Evolutionary conservation across 2,113 vertebrate species (phyloP), one percentile per base, ranked within the genome.

Genomic region (Cyanoliseus patagonus): DNA sequence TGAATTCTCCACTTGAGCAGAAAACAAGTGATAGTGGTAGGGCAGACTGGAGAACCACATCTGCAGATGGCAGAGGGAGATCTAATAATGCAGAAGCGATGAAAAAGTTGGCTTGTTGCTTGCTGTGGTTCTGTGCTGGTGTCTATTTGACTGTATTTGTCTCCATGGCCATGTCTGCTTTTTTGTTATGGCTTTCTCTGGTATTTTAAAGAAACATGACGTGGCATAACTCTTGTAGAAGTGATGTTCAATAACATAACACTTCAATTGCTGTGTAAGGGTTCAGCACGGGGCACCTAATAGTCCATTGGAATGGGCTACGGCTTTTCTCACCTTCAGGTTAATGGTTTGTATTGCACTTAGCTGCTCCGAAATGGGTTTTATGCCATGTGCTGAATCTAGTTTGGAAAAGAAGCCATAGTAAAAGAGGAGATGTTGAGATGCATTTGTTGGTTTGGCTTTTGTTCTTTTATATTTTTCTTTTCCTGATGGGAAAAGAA

Each of bases 291-390:
- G 64, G 93, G 61, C 76, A 70, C 31, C 20, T 52, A 53, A 47
- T 19, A 69, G 86, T 13, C 68, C 14, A 1, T n/a, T 77, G 76
- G 59, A 53, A 47, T 18, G 61, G 84, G 18, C 53, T 83, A 3
- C 66, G 73, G 73, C 73, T 91, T 52, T 53, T 82, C 77, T 86
- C 73, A 70, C 77, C 84, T 88, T 75, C 84, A 78, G 41, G 81
- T 55, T 70, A 63, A 70, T 81, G 64, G 64, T 49, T 83, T 92
- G 37, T 22, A 31, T 69, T 70, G 81, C 30, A n/a, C 52, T n/a
- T 78, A 31, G 10, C 61, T 78, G 77, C 77, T 86, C 61, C 74
- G 73, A 64, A 91, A 78, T 5, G 27, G 31, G 5, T 42, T 79
- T 74, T 57, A 47, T 73, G 73, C 24, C 28, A 53, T 1, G 3